Evolutionary conservation across 2,797 vertebrate genomes (phyloP).

Genomic region (Lagodon rhomboides): DNA sequence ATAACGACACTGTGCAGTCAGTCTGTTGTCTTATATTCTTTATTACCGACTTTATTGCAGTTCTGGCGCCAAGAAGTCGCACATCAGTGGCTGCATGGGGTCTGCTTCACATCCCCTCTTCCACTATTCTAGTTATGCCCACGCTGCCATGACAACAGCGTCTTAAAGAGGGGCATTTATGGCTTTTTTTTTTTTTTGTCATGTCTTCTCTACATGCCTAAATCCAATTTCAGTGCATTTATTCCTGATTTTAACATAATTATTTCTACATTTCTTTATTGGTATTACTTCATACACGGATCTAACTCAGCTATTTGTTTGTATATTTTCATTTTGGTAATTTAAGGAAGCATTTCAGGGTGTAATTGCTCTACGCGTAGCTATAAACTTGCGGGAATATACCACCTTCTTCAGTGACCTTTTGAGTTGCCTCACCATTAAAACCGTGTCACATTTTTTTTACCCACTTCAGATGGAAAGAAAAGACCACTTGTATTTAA

Average conservation of each 20-base stretch:
- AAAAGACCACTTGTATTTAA: neutral
- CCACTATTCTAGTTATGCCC: neutral
- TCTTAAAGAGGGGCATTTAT: neutral
- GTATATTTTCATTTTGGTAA: no score
- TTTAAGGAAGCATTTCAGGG: no score
- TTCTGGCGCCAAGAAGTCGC: neutral
- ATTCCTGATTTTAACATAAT: no score
- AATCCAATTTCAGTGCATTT: neutral
- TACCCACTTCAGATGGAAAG: neutral
- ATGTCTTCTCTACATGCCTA: neutral
- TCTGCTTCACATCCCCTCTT: neutral
- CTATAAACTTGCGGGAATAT: no score
- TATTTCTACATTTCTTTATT: no score
- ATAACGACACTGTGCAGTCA: neutral
- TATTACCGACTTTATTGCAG: neutral
- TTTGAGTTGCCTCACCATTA: no score
- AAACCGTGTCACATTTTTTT: neutral
- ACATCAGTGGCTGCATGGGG: neutral
- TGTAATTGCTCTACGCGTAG: no score
- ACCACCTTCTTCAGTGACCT: no score
- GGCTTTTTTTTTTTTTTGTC: neutral
- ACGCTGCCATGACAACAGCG: neutral
- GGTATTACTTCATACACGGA: no score
- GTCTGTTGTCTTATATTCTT: neutral
- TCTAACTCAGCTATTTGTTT: no score